phyloP scores from a whole-genome alignment of 2,888 invertebrate genomes.

The Amorpha juglandis region DNA sequence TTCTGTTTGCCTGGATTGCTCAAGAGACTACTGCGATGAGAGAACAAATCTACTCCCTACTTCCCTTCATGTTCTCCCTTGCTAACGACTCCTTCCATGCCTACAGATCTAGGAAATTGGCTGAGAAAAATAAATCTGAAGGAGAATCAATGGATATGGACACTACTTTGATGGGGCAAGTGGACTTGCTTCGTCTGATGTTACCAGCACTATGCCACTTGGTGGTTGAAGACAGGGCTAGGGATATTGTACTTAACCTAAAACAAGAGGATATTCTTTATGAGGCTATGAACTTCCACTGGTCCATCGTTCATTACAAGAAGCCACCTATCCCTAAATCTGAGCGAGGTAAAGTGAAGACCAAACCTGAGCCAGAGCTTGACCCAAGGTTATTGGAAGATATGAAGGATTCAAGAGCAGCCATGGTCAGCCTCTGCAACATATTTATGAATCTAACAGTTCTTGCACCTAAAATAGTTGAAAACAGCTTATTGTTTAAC shows the following conservation, averaged over 20 bases:
- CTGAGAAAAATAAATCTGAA: constrained; percentile 87
- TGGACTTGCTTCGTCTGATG: constrained; percentile 91
- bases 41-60: constrained; percentile 90
- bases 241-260: constrained; percentile 90
- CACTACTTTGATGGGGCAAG: constrained; percentile 78
- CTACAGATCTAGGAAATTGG: constrained; percentile 86
- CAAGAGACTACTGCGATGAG: constrained; percentile 96
- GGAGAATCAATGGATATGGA: constrained; percentile 80
- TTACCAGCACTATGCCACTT: constrained; percentile 95
- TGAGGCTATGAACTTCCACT: constrained; percentile 92
- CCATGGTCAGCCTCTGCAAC: constrained; percentile 95
- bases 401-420: constrained; percentile 92
- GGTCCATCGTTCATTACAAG: constrained; percentile 94
- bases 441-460: constrained; percentile 97
- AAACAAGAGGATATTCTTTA: constrained; percentile 92
- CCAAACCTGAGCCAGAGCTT: constrained; percentile 90
- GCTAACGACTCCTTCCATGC: constrained; percentile 93
- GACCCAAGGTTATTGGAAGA: constrained; percentile 90
- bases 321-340: constrained; percentile 92
- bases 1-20: constrained; percentile 94
- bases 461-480: constrained; percentile 92
- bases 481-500: constrained; percentile 90
- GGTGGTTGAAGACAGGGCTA: constrained; percentile 94
- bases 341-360: constrained; percentile 89
- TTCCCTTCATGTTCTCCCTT: constrained; percentile 92